Evolutionary conservation across 2,797 vertebrate species (phyloP).

Genomic region (Rhinichthys osculus): DNA sequence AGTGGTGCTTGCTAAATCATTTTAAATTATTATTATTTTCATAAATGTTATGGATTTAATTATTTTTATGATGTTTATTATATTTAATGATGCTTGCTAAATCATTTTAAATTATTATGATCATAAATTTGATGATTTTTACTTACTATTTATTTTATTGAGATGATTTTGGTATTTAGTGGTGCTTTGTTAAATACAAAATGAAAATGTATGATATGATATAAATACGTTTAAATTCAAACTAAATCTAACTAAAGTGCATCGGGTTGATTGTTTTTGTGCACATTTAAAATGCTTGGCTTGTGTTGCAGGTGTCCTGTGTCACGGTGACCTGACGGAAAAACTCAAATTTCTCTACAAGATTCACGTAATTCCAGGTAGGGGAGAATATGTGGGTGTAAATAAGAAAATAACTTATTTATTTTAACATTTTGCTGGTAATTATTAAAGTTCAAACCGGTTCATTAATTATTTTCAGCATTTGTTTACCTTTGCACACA

Average conservation of each 20-base stretch:
- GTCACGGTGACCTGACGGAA: slow-evolving; percentile 93
- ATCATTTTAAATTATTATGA: neutral
- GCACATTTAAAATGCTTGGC: neutral
- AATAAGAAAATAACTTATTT: neutral
- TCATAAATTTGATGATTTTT: neutral
- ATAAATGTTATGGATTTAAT: neutral
- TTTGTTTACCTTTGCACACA: neutral
- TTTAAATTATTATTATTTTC: no score
- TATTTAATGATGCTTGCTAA: neutral
- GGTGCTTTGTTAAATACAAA: neutral
- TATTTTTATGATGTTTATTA: neutral
- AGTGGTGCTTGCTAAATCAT: no score
- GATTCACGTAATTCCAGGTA: slow-evolving; percentile 94
- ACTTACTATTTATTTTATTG: neutral
- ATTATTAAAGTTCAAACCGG: neutral
- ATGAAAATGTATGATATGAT: neutral
- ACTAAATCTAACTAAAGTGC: neutral
- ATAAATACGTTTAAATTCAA: neutral
- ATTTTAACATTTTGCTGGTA: neutral
- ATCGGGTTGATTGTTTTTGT: neutral
- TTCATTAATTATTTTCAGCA: neutral
- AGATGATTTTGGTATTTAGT: neutral
- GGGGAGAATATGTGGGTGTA: slow-evolving; percentile 63
- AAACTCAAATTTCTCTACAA: slow-evolving; percentile 95
- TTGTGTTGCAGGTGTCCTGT: slow-evolving; percentile 84